These are phyloP conservation scores for Teleopsis dalmanni DNA, from an alignment of 1,140 invertebrate species.

Conservation along the genomic window DNA sequence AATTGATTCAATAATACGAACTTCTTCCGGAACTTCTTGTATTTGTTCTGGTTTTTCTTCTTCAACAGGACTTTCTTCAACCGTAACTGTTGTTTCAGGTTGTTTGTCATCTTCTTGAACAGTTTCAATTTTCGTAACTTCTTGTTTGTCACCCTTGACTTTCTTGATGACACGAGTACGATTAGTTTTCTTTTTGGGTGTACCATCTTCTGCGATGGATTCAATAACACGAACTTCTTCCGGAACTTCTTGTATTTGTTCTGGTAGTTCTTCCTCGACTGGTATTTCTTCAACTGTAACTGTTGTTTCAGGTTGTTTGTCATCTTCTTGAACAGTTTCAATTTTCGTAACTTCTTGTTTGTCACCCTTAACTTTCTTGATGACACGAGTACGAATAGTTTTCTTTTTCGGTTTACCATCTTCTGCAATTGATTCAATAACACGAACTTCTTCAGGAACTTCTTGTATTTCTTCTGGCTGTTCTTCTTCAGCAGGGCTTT, in stretches of 20 bases:
- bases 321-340: constrained; percentile 11
- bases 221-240: constrained; percentile 25
- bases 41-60: constrained; percentile 20
- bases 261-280: constrained; percentile 3
- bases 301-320: constrained; percentile 20
- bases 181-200: constrained; percentile 26
- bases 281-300: constrained; percentile 11
- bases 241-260: constrained; percentile 34
- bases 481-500: constrained; percentile 13
- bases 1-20: constrained; percentile 30
- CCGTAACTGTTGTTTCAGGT: constrained; percentile 2
- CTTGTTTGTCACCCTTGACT: constrained; percentile 25
- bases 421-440: constrained; percentile 23
- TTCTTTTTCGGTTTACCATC: constrained; percentile 21
- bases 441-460: constrained; percentile 16
- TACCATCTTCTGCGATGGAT: constrained; percentile 14
- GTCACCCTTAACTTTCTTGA: constrained; percentile 14
- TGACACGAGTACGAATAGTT: constrained; percentile 10
- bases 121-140: constrained; percentile 34
- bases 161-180: constrained; percentile 27
- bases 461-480: not conserved
- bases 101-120: constrained; percentile 19
- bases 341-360: constrained; percentile 14
- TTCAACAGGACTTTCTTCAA: constrained; percentile 14
- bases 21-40: constrained; percentile 27